Percentiles rank a stretch among this genome's conserved stretches.
phyloP scores from a whole-genome alignment of 2,888 invertebrate genomes.

The Trachelus tabidus region DNA sequence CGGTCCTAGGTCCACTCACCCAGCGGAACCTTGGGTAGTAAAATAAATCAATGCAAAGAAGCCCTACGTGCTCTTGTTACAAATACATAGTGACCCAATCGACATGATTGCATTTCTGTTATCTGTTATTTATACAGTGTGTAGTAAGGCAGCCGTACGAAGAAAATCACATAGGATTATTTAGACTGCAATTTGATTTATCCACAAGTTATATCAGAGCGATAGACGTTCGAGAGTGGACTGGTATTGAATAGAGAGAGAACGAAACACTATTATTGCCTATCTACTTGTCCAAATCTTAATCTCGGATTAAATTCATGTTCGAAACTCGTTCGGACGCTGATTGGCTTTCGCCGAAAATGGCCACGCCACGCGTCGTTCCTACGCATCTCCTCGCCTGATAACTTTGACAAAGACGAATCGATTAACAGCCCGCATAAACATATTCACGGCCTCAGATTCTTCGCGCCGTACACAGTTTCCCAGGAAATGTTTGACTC shows the following conservation, averaged over 20 bases:
- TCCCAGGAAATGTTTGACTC: neutral
- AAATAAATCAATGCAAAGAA: neutral
- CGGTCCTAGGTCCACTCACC: neutral
- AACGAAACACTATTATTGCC: neutral
- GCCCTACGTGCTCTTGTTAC: neutral
- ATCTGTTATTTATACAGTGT: neutral
- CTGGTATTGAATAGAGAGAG: neutral
- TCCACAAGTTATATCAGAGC: neutral
- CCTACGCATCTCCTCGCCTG: neutral
- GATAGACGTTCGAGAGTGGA: neutral
- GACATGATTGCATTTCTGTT: neutral
- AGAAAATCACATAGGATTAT: neutral
- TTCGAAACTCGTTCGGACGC: neutral
- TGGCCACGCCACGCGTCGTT: neutral
- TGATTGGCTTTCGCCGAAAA: neutral
- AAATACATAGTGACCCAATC: neutral
- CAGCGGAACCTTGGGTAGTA: neutral
- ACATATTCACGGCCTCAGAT: neutral
- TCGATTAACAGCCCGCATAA: neutral
- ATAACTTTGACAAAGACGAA: neutral
- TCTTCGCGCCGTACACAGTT: neutral
- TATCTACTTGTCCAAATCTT: neutral
- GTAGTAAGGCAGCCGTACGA: neutral
- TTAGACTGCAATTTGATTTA: neutral
- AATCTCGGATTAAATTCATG: neutral